Conservation (phyloP, 1,140 invertebrate species). For the Drosophila biarmipes region DNA sequence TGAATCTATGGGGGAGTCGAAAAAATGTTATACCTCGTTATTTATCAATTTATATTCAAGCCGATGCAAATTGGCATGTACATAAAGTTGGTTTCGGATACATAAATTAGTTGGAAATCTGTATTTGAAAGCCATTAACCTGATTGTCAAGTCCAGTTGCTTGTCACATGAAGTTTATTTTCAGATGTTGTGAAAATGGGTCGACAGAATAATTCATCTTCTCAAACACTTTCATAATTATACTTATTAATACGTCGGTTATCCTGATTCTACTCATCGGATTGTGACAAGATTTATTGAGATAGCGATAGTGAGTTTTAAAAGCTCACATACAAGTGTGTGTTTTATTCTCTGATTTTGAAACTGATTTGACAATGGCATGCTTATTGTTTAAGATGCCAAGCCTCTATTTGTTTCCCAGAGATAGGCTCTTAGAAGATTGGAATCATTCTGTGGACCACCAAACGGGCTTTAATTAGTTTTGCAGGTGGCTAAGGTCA, state of each 20-base stretch:
- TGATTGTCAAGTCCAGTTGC: constrained; percentile 5
- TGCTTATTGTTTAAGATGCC: not conserved
- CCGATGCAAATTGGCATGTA: constrained; percentile 37
- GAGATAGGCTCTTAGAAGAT: no score
- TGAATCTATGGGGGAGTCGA: not conserved
- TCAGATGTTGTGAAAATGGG: constrained; percentile 1
- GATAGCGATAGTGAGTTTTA: not conserved
- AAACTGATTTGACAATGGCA: not conserved
- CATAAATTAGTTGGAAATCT: constrained; percentile 35
- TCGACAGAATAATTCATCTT: constrained; percentile 2
- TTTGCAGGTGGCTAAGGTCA: constrained; percentile 55
- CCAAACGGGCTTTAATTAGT: constrained; percentile 52
- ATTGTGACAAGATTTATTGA: not conserved
- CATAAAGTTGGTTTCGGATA: constrained; percentile 6
- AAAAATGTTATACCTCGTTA: constrained; percentile 9
- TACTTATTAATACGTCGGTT: not conserved
- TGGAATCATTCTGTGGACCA: not conserved
- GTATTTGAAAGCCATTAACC: constrained; percentile 31
- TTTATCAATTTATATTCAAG: constrained; percentile 18
- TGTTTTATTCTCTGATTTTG: not conserved
- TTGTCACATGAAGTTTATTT: constrained; percentile 7
- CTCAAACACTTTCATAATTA: not conserved
- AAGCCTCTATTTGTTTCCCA: not conserved
- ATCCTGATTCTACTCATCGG: not conserved
- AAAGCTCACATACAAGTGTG: not conserved